A percentile compares a stretch with the other conserved stretches of the same genome.
These are phyloP conservation scores for Argyrosomus japonicus DNA, from an alignment of 2,113 vertebrate genomes.

Conservation along the genomic window DNA sequence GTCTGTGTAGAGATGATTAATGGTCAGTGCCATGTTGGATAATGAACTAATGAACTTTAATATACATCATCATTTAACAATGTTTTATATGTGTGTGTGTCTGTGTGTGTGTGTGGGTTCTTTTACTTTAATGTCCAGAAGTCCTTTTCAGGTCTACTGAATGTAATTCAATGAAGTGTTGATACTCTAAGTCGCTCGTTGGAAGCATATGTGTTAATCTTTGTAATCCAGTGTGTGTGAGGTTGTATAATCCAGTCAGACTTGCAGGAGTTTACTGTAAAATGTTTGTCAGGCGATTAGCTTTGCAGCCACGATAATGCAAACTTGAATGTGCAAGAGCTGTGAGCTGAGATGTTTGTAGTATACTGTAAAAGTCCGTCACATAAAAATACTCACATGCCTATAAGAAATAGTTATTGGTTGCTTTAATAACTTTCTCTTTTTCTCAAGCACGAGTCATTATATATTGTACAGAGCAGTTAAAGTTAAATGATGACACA, in stretches of 20 bases:
- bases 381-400: background rate
- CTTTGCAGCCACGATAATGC: background rate
- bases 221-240: constrained; percentile 15
- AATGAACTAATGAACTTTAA: constrained; percentile 69
- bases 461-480: background rate
- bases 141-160: background rate
- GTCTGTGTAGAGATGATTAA: constrained; percentile 68
- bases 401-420: background rate
- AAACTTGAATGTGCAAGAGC: background rate
- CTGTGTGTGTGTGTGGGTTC: background rate
- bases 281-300: background rate
- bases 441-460: background rate
- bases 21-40: constrained; percentile 54
- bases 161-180: constrained; percentile 9
- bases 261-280: background rate
- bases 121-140: constrained; percentile 1
- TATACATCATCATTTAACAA: constrained; percentile 65
- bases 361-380: background rate
- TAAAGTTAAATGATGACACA: background rate
- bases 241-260: constrained; percentile 3
- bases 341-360: background rate
- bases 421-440: background rate
- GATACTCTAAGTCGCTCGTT: background rate
- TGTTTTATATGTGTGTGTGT: constrained; percentile 51
- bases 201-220: constrained; percentile 3